phyloP scores from a whole-genome alignment of 2,888 invertebrate species.

The Andrena camellia region DNA sequence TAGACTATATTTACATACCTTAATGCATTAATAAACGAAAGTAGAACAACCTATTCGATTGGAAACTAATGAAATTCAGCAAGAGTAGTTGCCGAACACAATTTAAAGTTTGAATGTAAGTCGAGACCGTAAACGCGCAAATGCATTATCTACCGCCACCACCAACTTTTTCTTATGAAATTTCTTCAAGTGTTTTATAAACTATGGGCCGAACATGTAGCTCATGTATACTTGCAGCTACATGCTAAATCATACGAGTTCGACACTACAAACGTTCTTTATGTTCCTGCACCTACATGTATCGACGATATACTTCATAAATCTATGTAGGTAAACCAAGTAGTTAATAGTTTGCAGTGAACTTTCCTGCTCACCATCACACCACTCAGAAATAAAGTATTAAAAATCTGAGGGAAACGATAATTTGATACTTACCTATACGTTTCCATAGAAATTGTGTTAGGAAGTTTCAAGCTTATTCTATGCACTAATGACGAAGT shows the following conservation, averaged over 20 bases:
- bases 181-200: constrained; percentile 9
- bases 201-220: constrained; percentile 27
- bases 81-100: constrained; percentile 36
- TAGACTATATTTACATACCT: too few species aligned
- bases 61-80: constrained; percentile 34
- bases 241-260: constrained; percentile 6
- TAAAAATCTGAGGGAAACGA: too few species aligned
- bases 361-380: not conserved
- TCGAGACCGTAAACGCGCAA: constrained; percentile 27
- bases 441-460: too few species aligned
- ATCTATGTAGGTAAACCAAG: not conserved
- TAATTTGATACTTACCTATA: too few species aligned
- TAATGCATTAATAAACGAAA: constrained; percentile 21
- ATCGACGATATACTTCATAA: not conserved
- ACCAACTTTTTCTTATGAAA: constrained; percentile 20
- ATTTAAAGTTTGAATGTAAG: constrained; percentile 50
- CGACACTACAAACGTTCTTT: not conserved
- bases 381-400: too few species aligned
- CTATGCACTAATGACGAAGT: too few species aligned
- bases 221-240: not conserved
- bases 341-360: not conserved
- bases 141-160: constrained; percentile 25
- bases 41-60: constrained; percentile 17
- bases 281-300: not conserved
- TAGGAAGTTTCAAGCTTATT: too few species aligned